Conservation (phyloP, 2,113 vertebrate genomes). For the Morone saxatilis region DNA sequence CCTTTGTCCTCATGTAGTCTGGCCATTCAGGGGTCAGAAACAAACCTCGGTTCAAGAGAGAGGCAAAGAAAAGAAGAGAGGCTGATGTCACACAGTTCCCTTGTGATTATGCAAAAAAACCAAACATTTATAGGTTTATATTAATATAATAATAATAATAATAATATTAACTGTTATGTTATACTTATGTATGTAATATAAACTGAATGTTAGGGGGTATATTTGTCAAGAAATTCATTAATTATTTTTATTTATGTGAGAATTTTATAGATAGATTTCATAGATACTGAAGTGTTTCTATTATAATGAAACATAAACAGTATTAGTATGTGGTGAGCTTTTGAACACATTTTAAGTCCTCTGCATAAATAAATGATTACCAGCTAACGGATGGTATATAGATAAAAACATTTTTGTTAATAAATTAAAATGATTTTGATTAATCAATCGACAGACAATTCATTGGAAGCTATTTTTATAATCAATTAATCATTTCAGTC, state of each 20-base stretch:
- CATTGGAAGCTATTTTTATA: background rate
- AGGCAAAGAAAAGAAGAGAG: slow-evolving; percentile 24
- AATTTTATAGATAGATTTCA: too few species aligned
- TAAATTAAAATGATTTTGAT: background rate
- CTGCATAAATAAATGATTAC: background rate
- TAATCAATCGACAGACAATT: background rate
- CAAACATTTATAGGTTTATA: background rate
- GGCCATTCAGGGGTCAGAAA: slow-evolving; percentile 41
- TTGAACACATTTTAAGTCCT: background rate
- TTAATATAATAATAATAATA: too few species aligned
- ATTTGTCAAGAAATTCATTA: too few species aligned
- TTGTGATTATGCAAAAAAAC: background rate
- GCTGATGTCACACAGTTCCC: slow-evolving; percentile 10
- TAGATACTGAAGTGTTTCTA: too few species aligned
- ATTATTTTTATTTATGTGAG: too few species aligned
- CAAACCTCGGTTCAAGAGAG: slow-evolving; percentile 29
- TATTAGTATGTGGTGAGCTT: background rate
- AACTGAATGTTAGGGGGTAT: too few species aligned
- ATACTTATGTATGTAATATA: too few species aligned
- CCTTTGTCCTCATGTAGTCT: slow-evolving; percentile 70
- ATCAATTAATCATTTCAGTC: background rate
- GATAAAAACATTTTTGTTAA: background rate
- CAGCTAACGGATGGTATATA: background rate
- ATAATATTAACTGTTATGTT: background rate
- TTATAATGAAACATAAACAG: background rate